phyloP scores from a whole-genome alignment of 2,113 vertebrate genomes.

The Aegotheles bennettii region DNA sequence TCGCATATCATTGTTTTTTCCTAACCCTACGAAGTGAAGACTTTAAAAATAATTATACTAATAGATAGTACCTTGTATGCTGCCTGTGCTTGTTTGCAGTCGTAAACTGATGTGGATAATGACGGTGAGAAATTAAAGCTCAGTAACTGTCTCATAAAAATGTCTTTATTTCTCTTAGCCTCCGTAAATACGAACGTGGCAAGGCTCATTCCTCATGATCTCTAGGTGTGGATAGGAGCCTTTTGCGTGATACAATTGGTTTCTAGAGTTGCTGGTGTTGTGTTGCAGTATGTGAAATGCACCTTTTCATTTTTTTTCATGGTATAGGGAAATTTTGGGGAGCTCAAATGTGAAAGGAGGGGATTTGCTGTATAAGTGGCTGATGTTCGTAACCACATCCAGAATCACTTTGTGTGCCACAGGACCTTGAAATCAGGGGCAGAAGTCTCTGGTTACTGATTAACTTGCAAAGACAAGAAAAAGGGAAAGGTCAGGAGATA shows the following conservation, averaged over 20 bases:
- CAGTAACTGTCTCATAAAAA: neutral
- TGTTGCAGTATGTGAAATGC: neutral
- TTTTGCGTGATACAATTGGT: neutral
- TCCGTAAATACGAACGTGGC: neutral
- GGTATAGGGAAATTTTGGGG: accelerated
- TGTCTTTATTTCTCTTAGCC: neutral
- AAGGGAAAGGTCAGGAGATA: neutral
- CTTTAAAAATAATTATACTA: slow-evolving; percentile 20
- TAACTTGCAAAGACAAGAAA: neutral
- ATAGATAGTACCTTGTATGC: neutral
- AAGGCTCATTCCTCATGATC: neutral
- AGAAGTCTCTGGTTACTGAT: neutral
- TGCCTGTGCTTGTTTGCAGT: slow-evolving; percentile 18
- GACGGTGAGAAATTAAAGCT: neutral
- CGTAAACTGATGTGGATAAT: neutral
- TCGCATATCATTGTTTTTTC: neutral
- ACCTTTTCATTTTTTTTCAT: neutral
- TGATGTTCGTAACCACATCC: neutral
- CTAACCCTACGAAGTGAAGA: neutral
- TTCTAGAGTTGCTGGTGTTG: neutral
- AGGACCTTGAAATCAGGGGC: neutral
- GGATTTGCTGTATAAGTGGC: neutral
- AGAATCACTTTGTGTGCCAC: neutral
- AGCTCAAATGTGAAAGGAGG: neutral
- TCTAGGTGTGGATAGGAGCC: neutral